Evolutionary conservation across 1,140 invertebrate genomes (phyloP).

Genomic region (Eubasilissa regina): DNA sequence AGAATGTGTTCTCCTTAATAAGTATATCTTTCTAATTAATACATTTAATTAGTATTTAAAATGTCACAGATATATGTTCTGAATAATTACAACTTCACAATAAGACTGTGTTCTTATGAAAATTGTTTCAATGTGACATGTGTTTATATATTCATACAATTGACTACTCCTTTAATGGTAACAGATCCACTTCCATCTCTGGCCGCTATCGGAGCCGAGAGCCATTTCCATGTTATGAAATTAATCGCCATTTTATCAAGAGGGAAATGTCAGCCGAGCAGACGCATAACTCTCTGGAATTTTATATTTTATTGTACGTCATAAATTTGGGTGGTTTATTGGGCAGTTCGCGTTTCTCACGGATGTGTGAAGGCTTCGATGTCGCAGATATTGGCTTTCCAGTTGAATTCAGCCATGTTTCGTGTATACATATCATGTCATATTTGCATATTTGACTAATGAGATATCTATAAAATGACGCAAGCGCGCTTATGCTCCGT

Average conservation of each 20-base stretch:
- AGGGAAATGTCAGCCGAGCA: slow-evolving; percentile 12
- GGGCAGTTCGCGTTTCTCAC: slow-evolving; percentile 13
- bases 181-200: neutral
- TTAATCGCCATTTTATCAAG: neutral
- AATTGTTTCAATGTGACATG: too few relatives aligned
- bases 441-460: too few relatives aligned
- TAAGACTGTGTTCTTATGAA: too few relatives aligned
- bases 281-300: slow-evolving; percentile 11
- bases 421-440: too few relatives aligned
- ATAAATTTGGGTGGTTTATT: slow-evolving; percentile 16
- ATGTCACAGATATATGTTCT: too few relatives aligned
- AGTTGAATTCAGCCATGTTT: too few relatives aligned
- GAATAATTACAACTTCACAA: too few relatives aligned
- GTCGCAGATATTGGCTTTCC: neutral
- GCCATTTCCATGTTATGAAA: neutral
- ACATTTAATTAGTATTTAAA: too few relatives aligned
- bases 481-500: too few relatives aligned
- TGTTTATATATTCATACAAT: neutral
- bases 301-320: slow-evolving; percentile 7
- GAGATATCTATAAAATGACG: too few relatives aligned
- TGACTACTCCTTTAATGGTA: neutral
- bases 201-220: neutral
- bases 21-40: too few relatives aligned
- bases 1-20: too few relatives aligned
- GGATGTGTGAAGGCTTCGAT: slow-evolving; percentile 1